phyloP scores from a whole-genome alignment of 2,888 invertebrate species.

The Cylindroiulus punctatus region DNA sequence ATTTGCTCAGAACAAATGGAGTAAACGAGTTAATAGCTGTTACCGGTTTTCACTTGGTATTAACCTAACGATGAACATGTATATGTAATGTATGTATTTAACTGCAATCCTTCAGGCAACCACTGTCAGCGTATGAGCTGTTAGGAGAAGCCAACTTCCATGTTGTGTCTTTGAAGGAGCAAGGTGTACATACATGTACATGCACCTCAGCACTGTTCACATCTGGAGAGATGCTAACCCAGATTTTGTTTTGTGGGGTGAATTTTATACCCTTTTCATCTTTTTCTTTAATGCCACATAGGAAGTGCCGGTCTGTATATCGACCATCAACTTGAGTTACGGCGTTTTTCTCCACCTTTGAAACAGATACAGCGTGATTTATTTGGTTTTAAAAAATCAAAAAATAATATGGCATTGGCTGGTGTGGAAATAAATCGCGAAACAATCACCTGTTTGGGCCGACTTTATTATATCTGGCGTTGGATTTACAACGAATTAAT shows the following conservation, averaged over 20 bases:
- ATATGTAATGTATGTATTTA: no score
- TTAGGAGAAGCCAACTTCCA: no score
- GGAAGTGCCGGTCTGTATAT: not conserved
- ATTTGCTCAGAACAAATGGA: no score
- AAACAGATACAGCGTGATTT: conserved; percentile 31
- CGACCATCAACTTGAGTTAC: conserved; percentile 27
- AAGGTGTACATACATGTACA: no score
- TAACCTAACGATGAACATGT: no score
- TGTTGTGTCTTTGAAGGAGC: no score
- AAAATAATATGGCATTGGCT: not conserved
- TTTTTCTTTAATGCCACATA: not conserved
- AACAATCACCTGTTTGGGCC: conserved; percentile 33
- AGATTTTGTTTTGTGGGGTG: not conserved
- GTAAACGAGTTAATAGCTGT: no score
- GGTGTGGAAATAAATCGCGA: conserved; percentile 5
- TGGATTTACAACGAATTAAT: conserved; percentile 38
- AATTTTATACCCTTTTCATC: conserved; percentile 34
- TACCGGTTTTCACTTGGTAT: no score
- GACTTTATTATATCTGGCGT: conserved; percentile 33
- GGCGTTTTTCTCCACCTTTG: conserved; percentile 6
- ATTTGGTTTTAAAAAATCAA: conserved; percentile 38
- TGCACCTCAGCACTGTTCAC: no score
- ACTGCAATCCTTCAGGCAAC: no score
- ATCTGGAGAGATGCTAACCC: no score
- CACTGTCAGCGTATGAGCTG: no score